Percentiles rank a stretch among this genome's conserved stretches.
Conservation (phyloP, 2,888 invertebrate species). For the Mayetiola destructor region DNA sequence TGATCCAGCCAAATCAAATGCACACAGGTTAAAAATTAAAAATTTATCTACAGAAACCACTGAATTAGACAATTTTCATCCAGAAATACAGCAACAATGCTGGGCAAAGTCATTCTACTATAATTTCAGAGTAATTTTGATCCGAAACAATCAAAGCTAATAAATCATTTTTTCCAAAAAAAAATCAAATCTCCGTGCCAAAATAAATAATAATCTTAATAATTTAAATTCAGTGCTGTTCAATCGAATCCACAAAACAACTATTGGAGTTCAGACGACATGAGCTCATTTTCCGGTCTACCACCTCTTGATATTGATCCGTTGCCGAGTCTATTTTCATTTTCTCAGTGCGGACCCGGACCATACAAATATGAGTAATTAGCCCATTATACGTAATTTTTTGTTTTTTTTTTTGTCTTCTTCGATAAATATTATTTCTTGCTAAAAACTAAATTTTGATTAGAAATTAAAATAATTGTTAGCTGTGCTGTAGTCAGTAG, state of each 20-base stretch:
- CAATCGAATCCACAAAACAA: slow-evolving; percentile 26
- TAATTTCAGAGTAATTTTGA: too few relatives aligned
- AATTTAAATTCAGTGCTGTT: neutral
- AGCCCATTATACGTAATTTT: neutral
- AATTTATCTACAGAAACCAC: too few relatives aligned
- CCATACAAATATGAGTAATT: slow-evolving; percentile 47
- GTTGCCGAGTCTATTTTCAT: slow-evolving; percentile 70
- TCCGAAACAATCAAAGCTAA: too few relatives aligned
- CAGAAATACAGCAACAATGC: too few relatives aligned
- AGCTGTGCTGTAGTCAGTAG: neutral
- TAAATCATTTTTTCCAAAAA: too few relatives aligned
- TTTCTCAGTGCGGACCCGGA: slow-evolving; percentile 60
- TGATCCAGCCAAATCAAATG: too few relatives aligned
- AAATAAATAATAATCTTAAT: too few relatives aligned
- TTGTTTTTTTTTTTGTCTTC: neutral
- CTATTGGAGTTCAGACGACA: slow-evolving; percentile 58
- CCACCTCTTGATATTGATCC: slow-evolving; percentile 77
- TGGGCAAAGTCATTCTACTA: too few relatives aligned
- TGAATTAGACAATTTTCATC: too few relatives aligned
- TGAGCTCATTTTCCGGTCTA: slow-evolving; percentile 65
- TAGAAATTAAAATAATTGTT: neutral
- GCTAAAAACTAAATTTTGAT: neutral
- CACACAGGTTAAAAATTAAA: too few relatives aligned
- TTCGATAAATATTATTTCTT: neutral
- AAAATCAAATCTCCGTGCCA: too few relatives aligned